Base-by-base conservation (phyloP, 2,113 vertebrate species). In the Podiceps cristatus region DNA sequence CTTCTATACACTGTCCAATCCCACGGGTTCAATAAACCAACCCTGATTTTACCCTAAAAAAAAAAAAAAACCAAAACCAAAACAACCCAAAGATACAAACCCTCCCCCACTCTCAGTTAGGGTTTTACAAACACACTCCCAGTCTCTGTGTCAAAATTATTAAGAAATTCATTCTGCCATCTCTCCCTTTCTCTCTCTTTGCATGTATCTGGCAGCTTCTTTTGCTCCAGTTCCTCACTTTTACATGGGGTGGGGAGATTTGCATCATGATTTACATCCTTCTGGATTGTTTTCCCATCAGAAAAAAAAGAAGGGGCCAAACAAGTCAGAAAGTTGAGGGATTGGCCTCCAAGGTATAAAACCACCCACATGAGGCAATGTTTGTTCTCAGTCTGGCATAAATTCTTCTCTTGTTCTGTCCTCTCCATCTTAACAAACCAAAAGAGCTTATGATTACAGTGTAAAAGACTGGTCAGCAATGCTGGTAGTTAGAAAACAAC, bases 111-210 rank as follows among this genome's bases (percentile, higher is more conserved):
- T 85, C 86, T 96, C 74, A 67, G 60, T 91, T 71, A 73, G 71
- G 80, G 96, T 94, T 98, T 96, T 96, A 97, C 95, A 98, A 98
- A 98, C 97, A 98, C 0, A 28, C 78, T 94, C 55, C 77, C 71
- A 94, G 84, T 58, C 85, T 90, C 84, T 50, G 63, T 73, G 90
- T 96, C 96, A 97, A 96, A 96, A 97, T 95, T 97, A 96, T 96
- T 95, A 93, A 94, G 92, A 94, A 94, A 97, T 91, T 93, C 17
- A 92, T 94, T 91, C 74, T 86, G 77, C 77, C 12, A 4, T 69
- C 91, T 90, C 67, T 78, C 50, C 40, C 49, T 44, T 56, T 69
- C 60, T 66, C 68, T 83, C 78, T 93, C 84, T 82, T 67, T 56
- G 64, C 66, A 69, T 76, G 58, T 75, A 91, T 53, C 31, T 55